Percentiles rank a stretch among this genome's conserved stretches.
Conservation (phyloP, 2,797 vertebrate genomes). For the Neostethus bicornis region DNA sequence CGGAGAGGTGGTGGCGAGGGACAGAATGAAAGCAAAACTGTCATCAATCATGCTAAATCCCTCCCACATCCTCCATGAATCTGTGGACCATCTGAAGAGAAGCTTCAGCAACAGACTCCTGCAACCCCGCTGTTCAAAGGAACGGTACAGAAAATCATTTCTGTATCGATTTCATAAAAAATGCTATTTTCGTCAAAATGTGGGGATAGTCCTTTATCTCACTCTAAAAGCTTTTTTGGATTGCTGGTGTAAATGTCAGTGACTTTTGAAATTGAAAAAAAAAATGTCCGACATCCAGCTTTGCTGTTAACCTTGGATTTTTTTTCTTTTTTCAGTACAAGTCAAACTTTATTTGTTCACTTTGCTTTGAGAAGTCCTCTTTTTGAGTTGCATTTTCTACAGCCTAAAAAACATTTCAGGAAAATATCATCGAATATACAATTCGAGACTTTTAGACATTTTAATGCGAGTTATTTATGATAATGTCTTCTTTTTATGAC, state of each 20-base stretch:
- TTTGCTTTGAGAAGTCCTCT: slow-evolving; percentile 8
- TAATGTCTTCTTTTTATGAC: neutral
- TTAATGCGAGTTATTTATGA: neutral
- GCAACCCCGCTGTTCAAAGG: too few relatives aligned
- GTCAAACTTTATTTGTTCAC: slow-evolving; percentile 49
- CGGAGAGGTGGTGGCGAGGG: too few relatives aligned
- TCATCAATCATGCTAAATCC: too few relatives aligned
- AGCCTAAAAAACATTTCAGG: neutral
- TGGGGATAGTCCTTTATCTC: slow-evolving; percentile 9
- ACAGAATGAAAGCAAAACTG: too few relatives aligned
- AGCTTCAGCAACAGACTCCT: too few relatives aligned
- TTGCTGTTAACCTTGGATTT: slow-evolving; percentile 40
- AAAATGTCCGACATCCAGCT: slow-evolving; percentile 39
- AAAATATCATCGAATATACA: neutral
- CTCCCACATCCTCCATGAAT: too few relatives aligned
- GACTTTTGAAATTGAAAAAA: slow-evolving; percentile 63
- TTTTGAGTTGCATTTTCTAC: neutral
- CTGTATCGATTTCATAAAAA: too few relatives aligned
- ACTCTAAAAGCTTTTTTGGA: slow-evolving; percentile 22
- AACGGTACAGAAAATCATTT: too few relatives aligned
- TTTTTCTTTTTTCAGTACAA: slow-evolving; percentile 9
- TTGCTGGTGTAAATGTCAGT: slow-evolving; percentile 30
- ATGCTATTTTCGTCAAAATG: too few relatives aligned
- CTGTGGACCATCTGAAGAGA: too few relatives aligned
- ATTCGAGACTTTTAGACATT: neutral